Percentiles rank a stretch among this genome's conserved stretches.
These are phyloP conservation scores for Microctonus hyperodae DNA, from an alignment of 2,888 invertebrate species.

Conservation along the genomic window DNA sequence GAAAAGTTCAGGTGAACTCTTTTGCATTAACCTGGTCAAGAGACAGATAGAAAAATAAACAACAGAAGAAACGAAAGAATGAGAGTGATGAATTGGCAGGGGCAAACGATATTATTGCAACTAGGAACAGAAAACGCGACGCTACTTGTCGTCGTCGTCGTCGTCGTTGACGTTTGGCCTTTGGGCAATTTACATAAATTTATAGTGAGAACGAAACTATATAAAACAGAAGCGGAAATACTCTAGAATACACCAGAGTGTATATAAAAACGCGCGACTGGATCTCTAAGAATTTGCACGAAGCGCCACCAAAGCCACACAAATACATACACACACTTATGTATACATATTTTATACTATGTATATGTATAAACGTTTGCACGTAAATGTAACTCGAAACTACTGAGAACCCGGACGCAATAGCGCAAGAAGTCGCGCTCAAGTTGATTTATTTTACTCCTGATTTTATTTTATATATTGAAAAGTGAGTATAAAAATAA, in stretches of 20 bases:
- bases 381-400: slow-evolving; percentile 54
- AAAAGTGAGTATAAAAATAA: slow-evolving; percentile 25
- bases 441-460: not conserved
- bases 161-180: slow-evolving; percentile 4
- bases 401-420: slow-evolving; percentile 46
- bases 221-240: slow-evolving; percentile 9
- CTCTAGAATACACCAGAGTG: not conserved
- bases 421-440: slow-evolving; percentile 1
- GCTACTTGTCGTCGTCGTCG: not conserved
- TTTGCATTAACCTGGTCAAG: not conserved
- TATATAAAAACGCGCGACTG: not conserved
- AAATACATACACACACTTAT: not conserved
- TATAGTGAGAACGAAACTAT: slow-evolving; percentile 14
- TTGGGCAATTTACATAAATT: slow-evolving; percentile 18
- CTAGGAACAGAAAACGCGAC: not conserved
- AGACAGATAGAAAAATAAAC: not conserved
- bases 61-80: not conserved
- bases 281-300: slow-evolving; percentile 30
- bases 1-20: not conserved
- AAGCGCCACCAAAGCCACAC: slow-evolving; percentile 16
- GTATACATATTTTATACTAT: not conserved
- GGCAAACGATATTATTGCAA: slow-evolving; percentile 3
- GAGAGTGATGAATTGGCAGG: slow-evolving; percentile 19
- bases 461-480: slow-evolving; percentile 2
- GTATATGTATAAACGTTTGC: slow-evolving; percentile 41